A percentile compares a stretch with the other conserved stretches of the same genome.
Evolutionary conservation across 2,888 invertebrate species (phyloP).

Genomic region (Athetis lepigone): DNA sequence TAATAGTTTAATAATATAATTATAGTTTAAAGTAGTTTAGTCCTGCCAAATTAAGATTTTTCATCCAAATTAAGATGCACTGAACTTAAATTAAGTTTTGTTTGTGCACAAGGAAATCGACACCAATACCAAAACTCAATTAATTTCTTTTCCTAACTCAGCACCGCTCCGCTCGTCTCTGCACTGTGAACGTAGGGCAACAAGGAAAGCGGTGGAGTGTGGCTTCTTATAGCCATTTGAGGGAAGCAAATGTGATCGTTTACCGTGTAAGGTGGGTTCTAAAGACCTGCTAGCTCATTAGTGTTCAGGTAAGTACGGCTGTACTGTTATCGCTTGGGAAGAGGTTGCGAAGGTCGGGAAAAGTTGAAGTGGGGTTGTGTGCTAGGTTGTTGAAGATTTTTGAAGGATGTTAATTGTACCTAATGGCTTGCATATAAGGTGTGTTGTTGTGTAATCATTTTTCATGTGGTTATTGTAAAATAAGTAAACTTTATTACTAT

Average conservation of each 20-base stretch:
- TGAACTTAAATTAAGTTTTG: too few relatives aligned
- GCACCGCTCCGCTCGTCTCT: neutral
- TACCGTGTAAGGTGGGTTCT: constrained; percentile 30
- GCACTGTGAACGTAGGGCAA: neutral
- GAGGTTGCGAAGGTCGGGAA: constrained; percentile 8
- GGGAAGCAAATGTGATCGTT: constrained; percentile 51
- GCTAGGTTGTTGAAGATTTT: neutral
- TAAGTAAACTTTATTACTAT: too few relatives aligned
- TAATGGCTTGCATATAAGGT: neutral
- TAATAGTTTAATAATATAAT: too few relatives aligned
- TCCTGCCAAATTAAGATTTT: too few relatives aligned
- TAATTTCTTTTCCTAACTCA: neutral
- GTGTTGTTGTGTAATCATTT: too few relatives aligned
- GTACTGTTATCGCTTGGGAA: constrained; percentile 10
- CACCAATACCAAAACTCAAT: neutral
- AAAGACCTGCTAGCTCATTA: constrained; percentile 41
- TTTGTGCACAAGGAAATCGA: too few relatives aligned
- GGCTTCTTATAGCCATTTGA: constrained; percentile 50
- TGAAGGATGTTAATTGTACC: neutral
- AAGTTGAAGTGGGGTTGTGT: neutral
- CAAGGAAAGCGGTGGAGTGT: constrained; percentile 14
- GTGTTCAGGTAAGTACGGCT: constrained; percentile 20
- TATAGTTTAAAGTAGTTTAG: too few relatives aligned
- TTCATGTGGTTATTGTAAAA: too few relatives aligned
- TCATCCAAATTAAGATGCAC: too few relatives aligned